phyloP scores from a whole-genome alignment of 2,113 vertebrate species.

The Gallinago undulata region DNA sequence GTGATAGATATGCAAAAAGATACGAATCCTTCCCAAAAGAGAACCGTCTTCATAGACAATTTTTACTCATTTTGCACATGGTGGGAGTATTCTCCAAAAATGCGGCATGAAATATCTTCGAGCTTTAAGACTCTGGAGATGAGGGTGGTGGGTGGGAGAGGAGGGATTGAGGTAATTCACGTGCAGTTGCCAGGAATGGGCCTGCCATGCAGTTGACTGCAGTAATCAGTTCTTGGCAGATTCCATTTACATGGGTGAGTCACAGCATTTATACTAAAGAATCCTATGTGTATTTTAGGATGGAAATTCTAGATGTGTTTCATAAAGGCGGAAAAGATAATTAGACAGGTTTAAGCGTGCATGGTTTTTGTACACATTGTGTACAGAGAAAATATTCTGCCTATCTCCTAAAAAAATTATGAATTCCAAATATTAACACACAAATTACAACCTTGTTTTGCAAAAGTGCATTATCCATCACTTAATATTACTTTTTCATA shows the following conservation, averaged over 20 bases:
- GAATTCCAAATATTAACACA: background rate
- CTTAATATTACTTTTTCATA: background rate
- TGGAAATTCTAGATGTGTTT: constrained; percentile 21
- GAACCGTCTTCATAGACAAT: background rate
- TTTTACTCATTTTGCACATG: background rate
- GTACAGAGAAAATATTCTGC: background rate
- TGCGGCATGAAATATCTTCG: background rate
- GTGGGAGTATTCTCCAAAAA: background rate
- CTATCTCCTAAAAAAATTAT: background rate
- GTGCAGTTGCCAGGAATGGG: background rate
- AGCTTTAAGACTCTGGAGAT: background rate
- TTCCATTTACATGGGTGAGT: background rate
- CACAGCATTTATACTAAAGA: background rate
- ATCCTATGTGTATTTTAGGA: background rate
- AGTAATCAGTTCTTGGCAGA: constrained; percentile 14
- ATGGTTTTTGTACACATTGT: background rate
- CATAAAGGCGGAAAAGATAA: constrained; percentile 5
- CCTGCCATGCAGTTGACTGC: background rate
- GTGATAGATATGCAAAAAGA: background rate
- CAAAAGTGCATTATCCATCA: background rate
- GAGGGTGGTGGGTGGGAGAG: background rate
- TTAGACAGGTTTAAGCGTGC: constrained; percentile 8
- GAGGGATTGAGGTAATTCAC: background rate
- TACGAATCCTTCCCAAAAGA: background rate
- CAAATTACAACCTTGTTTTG: background rate